A percentile compares a stretch with the other conserved stretches of the same genome.
These are phyloP conservation scores for Entomobrya proxima DNA, from an alignment of 2,888 invertebrate genomes.

Conservation along the genomic window DNA sequence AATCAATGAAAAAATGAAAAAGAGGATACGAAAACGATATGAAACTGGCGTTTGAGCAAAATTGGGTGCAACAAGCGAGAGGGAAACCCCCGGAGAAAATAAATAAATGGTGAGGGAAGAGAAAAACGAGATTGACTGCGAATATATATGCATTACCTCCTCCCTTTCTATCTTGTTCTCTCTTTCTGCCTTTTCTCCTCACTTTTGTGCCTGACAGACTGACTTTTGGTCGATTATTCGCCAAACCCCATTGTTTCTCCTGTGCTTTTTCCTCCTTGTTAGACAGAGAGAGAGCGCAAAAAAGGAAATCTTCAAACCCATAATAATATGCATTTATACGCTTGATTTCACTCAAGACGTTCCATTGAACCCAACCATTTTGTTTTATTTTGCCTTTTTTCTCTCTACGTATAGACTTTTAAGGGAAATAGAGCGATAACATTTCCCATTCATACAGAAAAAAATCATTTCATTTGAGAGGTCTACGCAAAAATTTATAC, in stretches of 20 bases:
- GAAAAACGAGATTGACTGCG: constrained; percentile 9
- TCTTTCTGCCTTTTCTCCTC: constrained; percentile 5
- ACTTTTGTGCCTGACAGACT: too few species aligned
- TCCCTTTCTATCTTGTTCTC: neutral
- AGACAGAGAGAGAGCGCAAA: neutral
- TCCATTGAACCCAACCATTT: neutral
- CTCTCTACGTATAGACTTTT: neutral
- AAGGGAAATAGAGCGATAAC: neutral
- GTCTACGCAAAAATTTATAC: too few species aligned
- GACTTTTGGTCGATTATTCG: neutral
- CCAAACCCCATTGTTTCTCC: neutral
- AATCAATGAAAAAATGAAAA: constrained; percentile 40
- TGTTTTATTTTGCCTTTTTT: neutral
- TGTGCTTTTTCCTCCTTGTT: neutral
- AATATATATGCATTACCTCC: neutral
- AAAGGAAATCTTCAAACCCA: neutral
- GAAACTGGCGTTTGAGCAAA: neutral
- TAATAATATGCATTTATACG: neutral
- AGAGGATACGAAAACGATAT: neutral
- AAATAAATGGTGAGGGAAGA: constrained; percentile 6
- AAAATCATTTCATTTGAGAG: neutral
- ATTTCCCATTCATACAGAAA: neutral
- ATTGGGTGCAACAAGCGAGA: constrained; percentile 50
- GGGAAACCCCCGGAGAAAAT: neutral
- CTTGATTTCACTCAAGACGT: neutral